Percentiles rank a stretch among this genome's conserved stretches.
These are phyloP conservation scores for Noctilio leporinus DNA, from an alignment of 2,113 vertebrate genomes.

Conservation along the genomic window DNA sequence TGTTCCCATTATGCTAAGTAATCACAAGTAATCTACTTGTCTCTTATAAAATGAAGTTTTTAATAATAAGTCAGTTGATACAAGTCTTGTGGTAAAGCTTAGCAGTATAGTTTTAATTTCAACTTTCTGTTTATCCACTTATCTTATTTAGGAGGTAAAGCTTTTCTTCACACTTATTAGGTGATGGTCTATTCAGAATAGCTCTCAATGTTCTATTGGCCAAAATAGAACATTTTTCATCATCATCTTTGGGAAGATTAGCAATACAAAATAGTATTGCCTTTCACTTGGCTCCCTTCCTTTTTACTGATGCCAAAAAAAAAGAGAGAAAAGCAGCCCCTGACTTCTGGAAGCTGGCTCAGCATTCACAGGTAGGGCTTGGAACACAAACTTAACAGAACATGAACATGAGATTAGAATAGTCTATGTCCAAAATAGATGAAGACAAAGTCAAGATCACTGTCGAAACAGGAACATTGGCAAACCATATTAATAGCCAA, in stretches of 20 bases:
- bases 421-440: neutral
- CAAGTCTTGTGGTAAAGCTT: neutral
- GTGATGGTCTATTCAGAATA: neutral
- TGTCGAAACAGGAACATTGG: neutral
- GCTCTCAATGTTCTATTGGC: neutral
- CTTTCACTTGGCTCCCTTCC: neutral
- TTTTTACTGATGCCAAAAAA: neutral
- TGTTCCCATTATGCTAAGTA: neutral
- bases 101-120: neutral
- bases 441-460: neutral
- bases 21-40: neutral
- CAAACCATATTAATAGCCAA: slow-evolving; percentile 10
- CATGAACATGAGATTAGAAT: neutral
- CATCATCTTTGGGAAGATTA: neutral
- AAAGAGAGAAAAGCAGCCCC: neutral
- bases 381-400: neutral
- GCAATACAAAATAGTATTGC: neutral
- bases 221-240: neutral
- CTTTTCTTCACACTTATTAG: neutral
- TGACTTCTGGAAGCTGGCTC: neutral
- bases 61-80: neutral
- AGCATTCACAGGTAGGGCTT: neutral
- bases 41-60: neutral
- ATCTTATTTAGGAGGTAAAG: neutral
- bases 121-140: neutral